Evolutionary conservation across 2,888 invertebrate species (phyloP).

Genomic region (Branchellion lobata): DNA sequence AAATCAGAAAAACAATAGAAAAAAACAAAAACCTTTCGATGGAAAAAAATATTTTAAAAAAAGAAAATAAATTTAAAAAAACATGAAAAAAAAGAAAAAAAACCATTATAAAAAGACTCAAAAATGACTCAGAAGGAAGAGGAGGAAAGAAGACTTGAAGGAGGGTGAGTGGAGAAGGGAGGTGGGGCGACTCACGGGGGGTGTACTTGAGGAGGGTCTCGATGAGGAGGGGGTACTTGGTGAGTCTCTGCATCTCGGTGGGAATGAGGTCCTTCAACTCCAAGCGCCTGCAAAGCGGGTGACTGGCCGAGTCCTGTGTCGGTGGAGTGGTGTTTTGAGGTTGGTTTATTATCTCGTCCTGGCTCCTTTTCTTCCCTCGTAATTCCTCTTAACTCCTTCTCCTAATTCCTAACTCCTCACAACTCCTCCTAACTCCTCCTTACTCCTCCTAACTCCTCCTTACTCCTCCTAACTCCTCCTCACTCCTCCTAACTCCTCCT

Average conservation of each 20-base stretch:
- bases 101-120: too few species aligned
- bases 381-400: too few species aligned
- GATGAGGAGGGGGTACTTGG: conserved; percentile 83
- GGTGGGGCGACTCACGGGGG: conserved; percentile 61
- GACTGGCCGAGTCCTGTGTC: conserved; percentile 72
- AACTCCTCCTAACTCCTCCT: too few species aligned
- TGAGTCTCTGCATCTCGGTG: conserved; percentile 79
- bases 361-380: background rate
- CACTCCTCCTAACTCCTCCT: too few species aligned
- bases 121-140: too few species aligned
- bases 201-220: conserved; percentile 77
- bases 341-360: background rate
- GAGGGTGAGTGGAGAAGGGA: background rate
- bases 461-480: too few species aligned
- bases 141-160: too few species aligned
- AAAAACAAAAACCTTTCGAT: background rate
- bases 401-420: too few species aligned
- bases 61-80: too few species aligned
- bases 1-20: background rate
- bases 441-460: too few species aligned
- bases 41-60: too few species aligned
- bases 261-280: conserved; percentile 83
- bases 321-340: background rate
- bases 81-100: too few species aligned
- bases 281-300: conserved; percentile 77